Conservation (phyloP, 2,797 vertebrate genomes). For the Artibeus lituratus region DNA sequence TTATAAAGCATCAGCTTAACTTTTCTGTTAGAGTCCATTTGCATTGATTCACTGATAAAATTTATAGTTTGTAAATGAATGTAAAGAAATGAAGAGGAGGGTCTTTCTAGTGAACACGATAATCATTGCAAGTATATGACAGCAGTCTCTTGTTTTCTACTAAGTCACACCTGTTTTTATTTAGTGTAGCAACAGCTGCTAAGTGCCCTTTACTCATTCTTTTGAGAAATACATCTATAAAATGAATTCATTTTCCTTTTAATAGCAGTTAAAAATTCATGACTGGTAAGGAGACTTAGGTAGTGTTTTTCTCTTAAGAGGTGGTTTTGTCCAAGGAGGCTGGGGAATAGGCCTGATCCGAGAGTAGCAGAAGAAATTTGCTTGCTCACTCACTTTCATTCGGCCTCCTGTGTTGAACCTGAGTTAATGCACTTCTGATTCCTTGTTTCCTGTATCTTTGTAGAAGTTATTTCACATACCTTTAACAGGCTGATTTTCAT, state of each 20-base stretch:
- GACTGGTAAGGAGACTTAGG: neutral
- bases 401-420: neutral
- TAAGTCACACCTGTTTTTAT: neutral
- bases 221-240: neutral
- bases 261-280: neutral
- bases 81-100: neutral
- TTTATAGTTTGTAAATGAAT: neutral
- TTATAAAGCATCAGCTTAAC: neutral
- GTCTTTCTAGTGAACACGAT: neutral
- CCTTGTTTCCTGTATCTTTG: neutral
- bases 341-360: neutral
- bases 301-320: neutral
- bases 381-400: neutral
- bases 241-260: neutral
- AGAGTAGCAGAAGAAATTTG: neutral
- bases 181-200: neutral
- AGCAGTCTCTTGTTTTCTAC: neutral
- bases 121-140: neutral
- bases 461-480: neutral
- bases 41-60: conserved; percentile 7
- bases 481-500: neutral
- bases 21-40: neutral
- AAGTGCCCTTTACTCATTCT: neutral
- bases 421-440: neutral
- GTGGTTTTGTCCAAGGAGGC: neutral